These are phyloP conservation scores for Smutsia temminckii DNA, from an alignment of 2,797 vertebrate species.

Conservation along the genomic window DNA sequence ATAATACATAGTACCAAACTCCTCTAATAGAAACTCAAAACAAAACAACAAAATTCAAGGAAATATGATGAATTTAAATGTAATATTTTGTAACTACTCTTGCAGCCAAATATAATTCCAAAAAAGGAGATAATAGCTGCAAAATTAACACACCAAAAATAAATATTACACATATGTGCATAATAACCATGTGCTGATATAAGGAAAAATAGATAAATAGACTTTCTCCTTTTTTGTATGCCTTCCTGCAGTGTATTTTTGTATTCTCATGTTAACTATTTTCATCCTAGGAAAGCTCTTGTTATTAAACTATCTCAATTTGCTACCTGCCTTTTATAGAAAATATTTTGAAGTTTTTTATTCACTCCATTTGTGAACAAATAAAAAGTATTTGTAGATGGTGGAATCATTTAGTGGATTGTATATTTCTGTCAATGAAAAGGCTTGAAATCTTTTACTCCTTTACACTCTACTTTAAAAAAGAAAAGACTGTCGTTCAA, in stretches of 20 bases:
- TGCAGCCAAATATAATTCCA: conserved; percentile 87
- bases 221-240: conserved; percentile 66
- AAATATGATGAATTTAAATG: conserved; percentile 92
- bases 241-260: conserved; percentile 47
- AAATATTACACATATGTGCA: conserved; percentile 58
- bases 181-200: conserved; percentile 48
- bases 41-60: conserved; percentile 91
- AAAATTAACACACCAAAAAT: conserved; percentile 62
- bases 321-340: conserved; percentile 3
- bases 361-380: conserved; percentile 17
- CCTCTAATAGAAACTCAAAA: background rate
- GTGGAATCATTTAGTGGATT: background rate
- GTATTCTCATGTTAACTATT: conserved; percentile 54
- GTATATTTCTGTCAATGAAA: background rate
- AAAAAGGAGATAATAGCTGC: conserved; percentile 81
- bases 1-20: conserved; percentile 64
- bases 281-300: conserved; percentile 63
- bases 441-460: background rate
- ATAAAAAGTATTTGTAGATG: background rate
- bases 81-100: conserved; percentile 85
- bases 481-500: background rate
- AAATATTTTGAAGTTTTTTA: conserved; percentile 44
- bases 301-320: conserved; percentile 73
- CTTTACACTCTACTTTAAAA: background rate
- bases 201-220: conserved; percentile 62